Base-by-base conservation (phyloP, 2,113 vertebrate genomes). In the Ursus arctos region DNA sequence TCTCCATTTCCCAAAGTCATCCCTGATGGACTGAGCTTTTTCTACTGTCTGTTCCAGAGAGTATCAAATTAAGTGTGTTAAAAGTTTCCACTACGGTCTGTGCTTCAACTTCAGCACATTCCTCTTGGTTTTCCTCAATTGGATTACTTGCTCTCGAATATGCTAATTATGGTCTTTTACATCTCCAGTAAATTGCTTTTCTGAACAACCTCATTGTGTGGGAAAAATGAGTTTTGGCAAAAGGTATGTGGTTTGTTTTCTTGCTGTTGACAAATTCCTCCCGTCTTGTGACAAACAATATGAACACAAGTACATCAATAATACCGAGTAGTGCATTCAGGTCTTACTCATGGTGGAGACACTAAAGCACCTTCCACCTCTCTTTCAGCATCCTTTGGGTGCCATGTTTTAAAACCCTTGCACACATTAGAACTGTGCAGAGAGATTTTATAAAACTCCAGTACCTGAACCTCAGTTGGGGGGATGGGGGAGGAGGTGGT, bases 121-220 rank as follows among this genome's bases (percentile, higher is more conserved):
- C 57, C 15, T 91, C 33, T 94, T 86, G 47, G 59, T 87, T 94
- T 92, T 59, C 91, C 80, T 85, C 53, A 65, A 3, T 33, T 31
- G 74, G 51, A 65, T 67, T 16, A 65, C 47, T 92, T 83, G 22
- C 47, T 59, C 6, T 82, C 65, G 31, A 57, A 55, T 81, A 6
- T 88, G 67, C 57, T 96, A 92, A 95, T 87, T 77, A 85, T 13
- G 24, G 57, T 55, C n/a, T 92, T 93, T 82, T 51, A 53, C 4
- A 74, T 92, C 43, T 92, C 49, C 63, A 81, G 3, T 89, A n/a
- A 94, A 63, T 92, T 71, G 26, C 43, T 85, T 69, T 85, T 76
- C 40, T 40, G 36, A 88, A 65, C 19, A 88, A 67, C 40, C n/a
- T 67, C 77, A 86, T 55, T 86, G 28, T 12, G n/a, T 53, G 74